Base-by-base conservation (phyloP, 2,888 invertebrate genomes). In the Mesochorus sp. region DNA sequence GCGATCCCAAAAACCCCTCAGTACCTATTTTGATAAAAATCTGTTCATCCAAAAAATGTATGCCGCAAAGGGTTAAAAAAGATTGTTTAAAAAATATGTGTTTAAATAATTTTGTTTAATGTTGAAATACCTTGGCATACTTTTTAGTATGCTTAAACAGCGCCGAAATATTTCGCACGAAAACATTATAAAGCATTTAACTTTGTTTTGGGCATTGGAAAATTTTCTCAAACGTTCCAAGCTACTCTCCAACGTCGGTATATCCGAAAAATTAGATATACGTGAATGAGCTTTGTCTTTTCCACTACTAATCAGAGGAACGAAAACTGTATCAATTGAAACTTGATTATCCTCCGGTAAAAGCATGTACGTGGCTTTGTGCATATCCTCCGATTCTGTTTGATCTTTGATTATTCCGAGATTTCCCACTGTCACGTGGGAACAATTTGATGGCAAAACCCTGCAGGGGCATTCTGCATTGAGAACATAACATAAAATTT, bases 291-390 rank as follows among this genome's bases (percentile, higher is more conserved):
- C 21, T 42, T 4, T 1, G n/a, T 34, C 21, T 53, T 3, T 17
- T 68, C 19, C 26, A 34, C 37, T n/a, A 55, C 4, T 19, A 8
- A 28, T 12, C 64, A 55, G 1, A 34, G 62, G 57, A 14, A 81
- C 28, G n/a, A 70, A 51, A 67, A 82, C 70, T 5, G 77, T 75
- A 31, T 83, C 83, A 0, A 86, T 81, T 10, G 73, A 76, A 5
- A 88, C 82, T 8, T 81, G 74, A 2, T 85, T 80, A 55, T 88
- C 82, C 28, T 85, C 73, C 0, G 91, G 90, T 5, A 91, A 73
- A 75, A 87, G 86, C 28, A 84, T 64, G 26, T 85, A 85, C 2
- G 82, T 80, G 2, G 73, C 57, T 6, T 72, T 66, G 2, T 74
- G 59, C 24, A 39, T 6, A 10, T 59, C 51, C 14, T 84, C 84